A percentile compares a stretch with the other conserved stretches of the same genome.
Conservation (phyloP, 2,888 invertebrate species). For the Drosophila meridiana region DNA sequence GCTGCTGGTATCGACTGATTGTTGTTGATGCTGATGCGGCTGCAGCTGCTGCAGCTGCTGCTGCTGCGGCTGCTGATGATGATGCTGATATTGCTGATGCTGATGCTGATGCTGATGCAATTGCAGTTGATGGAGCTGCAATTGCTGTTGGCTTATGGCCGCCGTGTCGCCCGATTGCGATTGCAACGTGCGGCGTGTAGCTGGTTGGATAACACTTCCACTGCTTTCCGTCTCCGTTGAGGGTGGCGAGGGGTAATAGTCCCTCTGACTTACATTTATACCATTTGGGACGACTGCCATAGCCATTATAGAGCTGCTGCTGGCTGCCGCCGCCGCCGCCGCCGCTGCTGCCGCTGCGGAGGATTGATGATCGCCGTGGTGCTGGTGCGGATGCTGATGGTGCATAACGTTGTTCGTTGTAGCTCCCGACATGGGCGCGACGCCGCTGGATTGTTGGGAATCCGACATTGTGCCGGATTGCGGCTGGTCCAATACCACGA, state of each 20-base stretch:
- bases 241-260: slow-evolving; percentile 86
- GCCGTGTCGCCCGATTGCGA: slow-evolving; percentile 73
- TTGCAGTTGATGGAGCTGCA: slow-evolving; percentile 81
- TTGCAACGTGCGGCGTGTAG: slow-evolving; percentile 77
- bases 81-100: slow-evolving; percentile 73
- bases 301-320: slow-evolving; percentile 80
- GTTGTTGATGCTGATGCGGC: slow-evolving; percentile 77
- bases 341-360: slow-evolving; percentile 76
- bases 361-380: slow-evolving; percentile 85
- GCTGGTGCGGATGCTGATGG: slow-evolving; percentile 85
- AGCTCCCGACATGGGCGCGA: slow-evolving; percentile 87
- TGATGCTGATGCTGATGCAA: slow-evolving; percentile 68
- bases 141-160: slow-evolving; percentile 76
- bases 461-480: slow-evolving; percentile 85
- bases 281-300: slow-evolving; percentile 84
- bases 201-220: slow-evolving; percentile 86
- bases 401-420: slow-evolving; percentile 86
- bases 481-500: slow-evolving; percentile 86
- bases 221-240: slow-evolving; percentile 86
- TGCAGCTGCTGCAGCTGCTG: slow-evolving; percentile 82
- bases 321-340: slow-evolving; percentile 70
- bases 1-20: slow-evolving; percentile 85
- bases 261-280: slow-evolving; percentile 86
- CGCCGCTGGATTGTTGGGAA: slow-evolving; percentile 86
- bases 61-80: slow-evolving; percentile 82